Conservation (phyloP, 2,888 invertebrate species). For the Augochlorella aurata region DNA sequence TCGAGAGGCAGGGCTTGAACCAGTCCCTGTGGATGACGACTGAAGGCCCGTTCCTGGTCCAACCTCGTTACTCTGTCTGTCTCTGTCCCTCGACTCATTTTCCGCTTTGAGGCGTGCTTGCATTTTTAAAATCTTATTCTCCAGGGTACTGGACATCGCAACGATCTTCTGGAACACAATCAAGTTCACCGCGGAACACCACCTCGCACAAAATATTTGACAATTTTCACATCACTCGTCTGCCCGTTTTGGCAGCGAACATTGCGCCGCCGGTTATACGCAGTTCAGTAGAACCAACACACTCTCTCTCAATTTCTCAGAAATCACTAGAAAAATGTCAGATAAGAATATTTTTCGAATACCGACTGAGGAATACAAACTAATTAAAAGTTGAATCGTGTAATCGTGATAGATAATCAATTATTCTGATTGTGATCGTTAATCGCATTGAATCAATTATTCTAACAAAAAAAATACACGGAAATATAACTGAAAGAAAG, state of each 20-base stretch:
- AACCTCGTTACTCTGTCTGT: constrained; percentile 83
- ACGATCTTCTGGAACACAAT: constrained; percentile 42
- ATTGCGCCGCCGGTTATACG: constrained; percentile 69
- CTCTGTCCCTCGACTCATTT: constrained; percentile 85
- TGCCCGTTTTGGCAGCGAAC: constrained; percentile 77
- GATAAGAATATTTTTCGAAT: constrained; percentile 33
- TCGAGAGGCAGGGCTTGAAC: constrained; percentile 77
- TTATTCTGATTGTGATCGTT: neutral
- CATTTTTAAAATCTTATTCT: constrained; percentile 91
- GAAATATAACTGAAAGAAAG: neutral
- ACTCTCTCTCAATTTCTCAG: constrained; percentile 27
- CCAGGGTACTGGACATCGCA: constrained; percentile 88
- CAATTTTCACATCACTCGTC: constrained; percentile 79
- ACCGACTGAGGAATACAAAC: neutral
- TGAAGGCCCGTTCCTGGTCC: constrained; percentile 80
- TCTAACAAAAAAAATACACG: neutral
- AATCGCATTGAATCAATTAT: neutral
- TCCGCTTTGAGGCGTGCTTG: constrained; percentile 90
- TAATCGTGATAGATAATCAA: neutral
- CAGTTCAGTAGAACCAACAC: constrained; percentile 63
- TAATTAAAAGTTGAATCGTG: neutral
- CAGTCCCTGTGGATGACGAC: constrained; percentile 79
- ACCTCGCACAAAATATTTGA: constrained; percentile 71
- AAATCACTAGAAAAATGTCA: constrained; percentile 45
- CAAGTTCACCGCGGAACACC: constrained; percentile 63